Conservation (phyloP, 2,888 invertebrate genomes). For the Cheilosia soror region DNA sequence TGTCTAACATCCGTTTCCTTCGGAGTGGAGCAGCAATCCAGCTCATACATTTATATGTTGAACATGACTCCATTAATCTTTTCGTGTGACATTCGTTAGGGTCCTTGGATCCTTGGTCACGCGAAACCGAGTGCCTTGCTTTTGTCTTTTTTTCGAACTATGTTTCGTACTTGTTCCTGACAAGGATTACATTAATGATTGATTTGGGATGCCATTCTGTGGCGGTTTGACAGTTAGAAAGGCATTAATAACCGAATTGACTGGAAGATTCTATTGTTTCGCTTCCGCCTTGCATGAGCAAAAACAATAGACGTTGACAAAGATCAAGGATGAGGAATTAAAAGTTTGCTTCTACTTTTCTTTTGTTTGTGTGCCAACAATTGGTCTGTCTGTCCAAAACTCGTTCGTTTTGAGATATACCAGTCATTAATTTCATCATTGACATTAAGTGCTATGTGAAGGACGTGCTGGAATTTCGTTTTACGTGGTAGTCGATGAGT, state of each 20-base stretch:
- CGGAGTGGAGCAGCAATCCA: slow-evolving; percentile 7
- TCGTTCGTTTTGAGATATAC: slow-evolving; percentile 14
- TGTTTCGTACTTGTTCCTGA: slow-evolving; percentile 50
- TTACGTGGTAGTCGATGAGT: slow-evolving; percentile 12
- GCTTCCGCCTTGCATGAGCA: slow-evolving; percentile 14
- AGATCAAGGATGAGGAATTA: slow-evolving; percentile 55
- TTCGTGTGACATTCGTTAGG: slow-evolving; percentile 66
- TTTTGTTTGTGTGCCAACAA: neutral
- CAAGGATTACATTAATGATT: slow-evolving; percentile 73
- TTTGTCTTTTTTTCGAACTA: neutral
- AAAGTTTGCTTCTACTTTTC: slow-evolving; percentile 35
- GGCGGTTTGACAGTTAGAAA: slow-evolving; percentile 59
- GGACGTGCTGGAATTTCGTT: slow-evolving; percentile 30
- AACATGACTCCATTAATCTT: slow-evolving; percentile 75
- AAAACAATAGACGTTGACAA: slow-evolving; percentile 45
- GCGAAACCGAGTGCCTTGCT: slow-evolving; percentile 41
- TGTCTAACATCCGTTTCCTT: slow-evolving; percentile 56
- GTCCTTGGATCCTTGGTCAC: slow-evolving; percentile 56
- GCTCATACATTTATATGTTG: slow-evolving; percentile 70
- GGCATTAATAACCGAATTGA: slow-evolving; percentile 70
- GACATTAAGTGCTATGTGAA: slow-evolving; percentile 47
- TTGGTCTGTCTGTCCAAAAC: neutral
- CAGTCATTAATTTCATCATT: slow-evolving; percentile 53
- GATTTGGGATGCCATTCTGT: slow-evolving; percentile 67
- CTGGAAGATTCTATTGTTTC: slow-evolving; percentile 65